These are phyloP conservation scores for Phalera bucephala DNA, from an alignment of 2,888 invertebrate genomes.

Conservation along the genomic window DNA sequence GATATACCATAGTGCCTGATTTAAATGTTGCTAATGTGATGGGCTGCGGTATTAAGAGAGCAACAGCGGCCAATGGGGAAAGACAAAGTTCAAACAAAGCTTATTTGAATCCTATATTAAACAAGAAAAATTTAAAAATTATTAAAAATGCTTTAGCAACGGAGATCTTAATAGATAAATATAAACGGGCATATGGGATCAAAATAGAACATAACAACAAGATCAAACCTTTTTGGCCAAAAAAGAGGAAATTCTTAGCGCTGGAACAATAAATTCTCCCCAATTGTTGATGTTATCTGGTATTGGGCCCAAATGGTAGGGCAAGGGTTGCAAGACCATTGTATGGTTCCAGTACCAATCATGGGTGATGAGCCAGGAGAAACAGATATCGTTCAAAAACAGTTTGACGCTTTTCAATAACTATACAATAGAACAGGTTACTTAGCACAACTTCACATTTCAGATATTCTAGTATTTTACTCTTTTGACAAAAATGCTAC, in stretches of 20 bases:
- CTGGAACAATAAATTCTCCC: slow-evolving; percentile 74
- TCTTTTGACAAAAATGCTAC: slow-evolving; percentile 41
- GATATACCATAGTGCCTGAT: slow-evolving; percentile 63
- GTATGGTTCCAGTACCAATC: slow-evolving; percentile 56
- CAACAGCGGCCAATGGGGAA: slow-evolving; percentile 67
- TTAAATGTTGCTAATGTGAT: slow-evolving; percentile 62
- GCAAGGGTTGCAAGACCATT: slow-evolving; percentile 80
- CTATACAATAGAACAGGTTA: slow-evolving; percentile 73
- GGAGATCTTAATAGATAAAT: slow-evolving; percentile 13
- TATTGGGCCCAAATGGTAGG: slow-evolving; percentile 78
- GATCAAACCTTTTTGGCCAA: slow-evolving; percentile 26
- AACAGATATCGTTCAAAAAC: slow-evolving; percentile 29
- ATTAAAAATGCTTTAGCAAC: slow-evolving; percentile 40
- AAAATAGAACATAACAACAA: slow-evolving; percentile 4
- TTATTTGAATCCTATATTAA: slow-evolving; percentile 54
- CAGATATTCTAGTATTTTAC: slow-evolving; percentile 74
- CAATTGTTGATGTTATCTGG: slow-evolving; percentile 79
- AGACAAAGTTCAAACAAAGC: slow-evolving; percentile 84
- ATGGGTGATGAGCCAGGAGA: slow-evolving; percentile 45
- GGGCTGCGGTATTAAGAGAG: slow-evolving; percentile 74
- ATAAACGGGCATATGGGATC: slow-evolving; percentile 14
- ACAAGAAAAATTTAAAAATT: slow-evolving; percentile 42
- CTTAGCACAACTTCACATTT: slow-evolving; percentile 67
- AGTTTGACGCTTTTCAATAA: too few relatives aligned
- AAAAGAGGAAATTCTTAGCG: slow-evolving; percentile 74